Base-by-base conservation (phyloP, 2,797 vertebrate genomes). In the Neostethus bicornis region DNA sequence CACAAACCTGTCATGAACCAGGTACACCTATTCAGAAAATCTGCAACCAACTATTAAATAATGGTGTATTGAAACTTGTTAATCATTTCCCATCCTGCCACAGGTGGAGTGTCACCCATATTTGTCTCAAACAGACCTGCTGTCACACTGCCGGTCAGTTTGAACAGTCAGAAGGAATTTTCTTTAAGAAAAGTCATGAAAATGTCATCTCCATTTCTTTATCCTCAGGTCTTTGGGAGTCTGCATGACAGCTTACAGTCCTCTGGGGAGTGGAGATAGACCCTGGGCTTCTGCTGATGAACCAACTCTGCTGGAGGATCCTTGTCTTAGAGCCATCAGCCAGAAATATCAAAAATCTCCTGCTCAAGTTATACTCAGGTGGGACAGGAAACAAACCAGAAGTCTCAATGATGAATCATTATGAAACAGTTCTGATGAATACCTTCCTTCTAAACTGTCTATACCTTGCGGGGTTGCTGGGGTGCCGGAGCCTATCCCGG, bases 71-170 rank as follows among this genome's bases (percentile, higher is more conserved):
- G 53, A 35, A 52, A 37, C 7, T 1, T 6, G 10, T 14, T 12
- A 16, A 25, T 4, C 7, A 1, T 52, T 16, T 46, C 13, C 35
- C 10, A 0, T 39, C 56, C 20, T 60, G 19, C 51, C 55, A 37
- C 55, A 93, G 92, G 88, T 92, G 66, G 91, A 93, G 38, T 90
- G 89, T 32, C 92, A 92, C 70, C 91, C 92, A 1, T 91, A 90
- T 43, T 57, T 92, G 48, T 83, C 74, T 63, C 90, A 93, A 68
- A 58, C 49, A 17, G 68, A 85, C 32, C 87, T 92, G 10, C 62
- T 92, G 45, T 71, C 80, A 75, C 85, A 92, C 73, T 93, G 91
- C 57, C 66, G 77, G 85, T 89, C 46, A 71, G 81, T 19, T 20
- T 12, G 41, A 23, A 7, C 25, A 16, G 34, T 26, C 14, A 8